These are phyloP conservation scores for Desmodus rotundus DNA, from an alignment of 2,113 vertebrate genomes.

Conservation along the genomic window DNA sequence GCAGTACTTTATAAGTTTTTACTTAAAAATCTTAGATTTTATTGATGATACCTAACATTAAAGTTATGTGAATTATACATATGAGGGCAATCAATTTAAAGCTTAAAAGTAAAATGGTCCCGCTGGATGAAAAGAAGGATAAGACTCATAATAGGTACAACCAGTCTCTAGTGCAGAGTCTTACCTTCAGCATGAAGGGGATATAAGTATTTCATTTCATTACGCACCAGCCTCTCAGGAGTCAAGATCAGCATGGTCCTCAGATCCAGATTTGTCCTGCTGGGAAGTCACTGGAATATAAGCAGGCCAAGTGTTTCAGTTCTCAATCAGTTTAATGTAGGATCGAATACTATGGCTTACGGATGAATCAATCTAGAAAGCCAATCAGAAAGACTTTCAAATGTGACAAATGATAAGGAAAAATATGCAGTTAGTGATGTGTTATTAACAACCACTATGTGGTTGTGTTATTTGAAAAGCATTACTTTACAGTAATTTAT, in stretches of 20 bases:
- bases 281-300: neutral
- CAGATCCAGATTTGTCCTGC: neutral
- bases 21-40: too few relatives aligned
- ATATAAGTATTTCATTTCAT: neutral
- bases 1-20: neutral
- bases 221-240: neutral
- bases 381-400: too few relatives aligned
- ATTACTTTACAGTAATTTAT: constrained; percentile 11
- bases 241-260: neutral
- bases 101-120: too few relatives aligned
- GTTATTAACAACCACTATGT: neutral
- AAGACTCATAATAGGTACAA: too few relatives aligned
- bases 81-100: too few relatives aligned
- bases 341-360: neutral
- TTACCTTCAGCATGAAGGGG: neutral
- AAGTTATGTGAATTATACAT: too few relatives aligned
- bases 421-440: neutral
- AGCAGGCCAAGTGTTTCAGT: neutral
- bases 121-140: too few relatives aligned
- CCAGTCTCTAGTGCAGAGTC: neutral
- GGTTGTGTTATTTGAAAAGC: neutral
- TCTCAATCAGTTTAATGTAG: neutral
- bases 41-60: too few relatives aligned
- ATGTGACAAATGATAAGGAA: neutral
- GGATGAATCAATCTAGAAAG: neutral